Base-by-base conservation (phyloP, 2,797 vertebrate genomes). In the Etheostoma nigrum region DNA sequence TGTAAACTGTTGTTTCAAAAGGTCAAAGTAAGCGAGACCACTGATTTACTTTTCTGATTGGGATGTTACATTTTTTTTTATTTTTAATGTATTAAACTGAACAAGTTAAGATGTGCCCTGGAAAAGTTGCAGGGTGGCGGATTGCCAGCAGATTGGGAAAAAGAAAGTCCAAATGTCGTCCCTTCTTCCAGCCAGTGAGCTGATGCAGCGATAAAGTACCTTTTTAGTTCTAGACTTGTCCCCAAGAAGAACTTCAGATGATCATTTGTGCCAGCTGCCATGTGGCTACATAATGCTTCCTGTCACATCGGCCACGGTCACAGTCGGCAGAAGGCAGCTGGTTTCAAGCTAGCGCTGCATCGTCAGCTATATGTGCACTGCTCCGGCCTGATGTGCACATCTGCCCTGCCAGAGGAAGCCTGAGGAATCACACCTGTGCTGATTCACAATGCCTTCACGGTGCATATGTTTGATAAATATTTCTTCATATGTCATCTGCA, bases 401-500 rank as follows among this genome's bases (percentile, higher is more conserved):
- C 74, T 86, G 79, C 12, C 11, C 72, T 33, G 30, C 58, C 7
- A 23, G 47, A 57, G 21, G 12, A 65, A 11, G 40, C 18, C 61
- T 76, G 55, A 76, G 51, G 45, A 69, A 48, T 54, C 62, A 48
- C 77, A 84, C 67, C 76, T 87, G 82, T 59, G 60, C 70, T 63
- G 33, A 67, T 23, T 81, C 57, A 52, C 19, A 67, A 1, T 18
- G 70, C 40, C 66, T 63, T 21, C 27, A n/a, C 61, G 16, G 27
- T 44, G 27, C 30, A 33, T 27, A 49, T 55, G 52, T 71, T 40
- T 68, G 63, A 78, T 71, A 45, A 59, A 83, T 83, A 2, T 67
- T 49, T 73, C 52, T 49, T 4, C 13, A 9, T 42, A 60, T 53
- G 58, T 21, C 53, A 66, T 27, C 53, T 68, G 54, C 65, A 80